Conservation (phyloP, 2,888 invertebrate species). For the Cephus rjabovi region DNA sequence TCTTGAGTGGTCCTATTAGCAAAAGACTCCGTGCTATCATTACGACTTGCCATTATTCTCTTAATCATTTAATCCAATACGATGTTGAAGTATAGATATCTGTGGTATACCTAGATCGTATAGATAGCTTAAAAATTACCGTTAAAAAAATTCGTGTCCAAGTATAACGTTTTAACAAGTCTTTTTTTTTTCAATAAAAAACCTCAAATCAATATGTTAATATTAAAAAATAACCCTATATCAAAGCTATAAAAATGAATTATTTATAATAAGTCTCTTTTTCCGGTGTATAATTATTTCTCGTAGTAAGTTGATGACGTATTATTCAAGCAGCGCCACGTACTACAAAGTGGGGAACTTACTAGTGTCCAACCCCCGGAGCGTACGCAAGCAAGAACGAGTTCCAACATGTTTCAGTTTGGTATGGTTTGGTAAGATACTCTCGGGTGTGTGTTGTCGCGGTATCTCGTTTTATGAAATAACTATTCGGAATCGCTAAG, state of each 20-base stretch:
- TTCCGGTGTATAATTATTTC: not conserved
- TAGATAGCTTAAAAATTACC: not conserved
- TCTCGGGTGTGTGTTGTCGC: not conserved
- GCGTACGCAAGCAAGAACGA: not conserved
- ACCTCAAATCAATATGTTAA: not conserved
- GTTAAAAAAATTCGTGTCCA: not conserved
- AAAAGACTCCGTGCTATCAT: not conserved
- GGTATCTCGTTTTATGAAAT: not conserved
- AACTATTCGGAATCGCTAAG: not conserved
- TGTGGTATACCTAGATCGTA: too few relatives aligned
- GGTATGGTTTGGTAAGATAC: not conserved
- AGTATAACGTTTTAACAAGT: not conserved
- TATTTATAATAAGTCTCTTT: not conserved
- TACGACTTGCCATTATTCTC: not conserved
- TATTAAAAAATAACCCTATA: not conserved
- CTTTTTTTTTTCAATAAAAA: not conserved
- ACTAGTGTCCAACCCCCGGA: not conserved
- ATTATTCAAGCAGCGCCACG: not conserved
- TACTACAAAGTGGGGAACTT: not conserved
- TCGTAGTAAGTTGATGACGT: slow-evolving; percentile 6
- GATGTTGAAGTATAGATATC: too few relatives aligned
- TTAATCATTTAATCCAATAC: not conserved
- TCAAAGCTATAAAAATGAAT: not conserved
- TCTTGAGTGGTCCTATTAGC: slow-evolving; percentile 34
- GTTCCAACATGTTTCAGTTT: not conserved